Evolutionary conservation across 35 echinoderm and acorn worm genomes (phyloP).

Genomic region (Nesometra sesokonis): DNA sequence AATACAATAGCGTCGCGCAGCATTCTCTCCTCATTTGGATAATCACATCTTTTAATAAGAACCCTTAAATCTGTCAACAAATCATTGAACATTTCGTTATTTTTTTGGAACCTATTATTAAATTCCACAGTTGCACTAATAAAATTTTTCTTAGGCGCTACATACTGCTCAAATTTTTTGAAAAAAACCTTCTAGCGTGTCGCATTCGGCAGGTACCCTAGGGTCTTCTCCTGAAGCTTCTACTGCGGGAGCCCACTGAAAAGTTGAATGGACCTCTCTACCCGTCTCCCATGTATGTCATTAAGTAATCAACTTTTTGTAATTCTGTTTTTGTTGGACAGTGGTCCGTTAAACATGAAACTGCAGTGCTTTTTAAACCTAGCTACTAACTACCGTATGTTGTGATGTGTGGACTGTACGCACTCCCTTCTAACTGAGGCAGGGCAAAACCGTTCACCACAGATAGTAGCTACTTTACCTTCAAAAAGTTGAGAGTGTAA

Average conservation of each 20-base stretch:
- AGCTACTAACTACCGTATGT: neutral
- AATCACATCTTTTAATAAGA: too few relatives aligned
- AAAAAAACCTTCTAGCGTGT: neutral
- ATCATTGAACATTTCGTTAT: too few relatives aligned
- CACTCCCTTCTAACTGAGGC: too few relatives aligned
- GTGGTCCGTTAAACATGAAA: slow-evolving; percentile 20
- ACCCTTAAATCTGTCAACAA: too few relatives aligned
- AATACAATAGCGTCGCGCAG: too few relatives aligned
- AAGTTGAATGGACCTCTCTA: slow-evolving; percentile 25
- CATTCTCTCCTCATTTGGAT: too few relatives aligned
- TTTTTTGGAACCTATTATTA: too few relatives aligned
- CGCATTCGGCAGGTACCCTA: neutral
- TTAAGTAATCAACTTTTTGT: slow-evolving; percentile 27
- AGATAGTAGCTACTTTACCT: too few relatives aligned
- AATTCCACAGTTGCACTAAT: neutral
- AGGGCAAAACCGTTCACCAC: too few relatives aligned
- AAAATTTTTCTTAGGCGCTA: neutral
- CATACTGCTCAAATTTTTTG: neutral
- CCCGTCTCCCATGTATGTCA: slow-evolving; percentile 40
- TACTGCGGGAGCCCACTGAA: slow-evolving; percentile 6
- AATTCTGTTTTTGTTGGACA: slow-evolving; percentile 13
- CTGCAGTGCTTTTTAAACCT: slow-evolving; percentile 22
- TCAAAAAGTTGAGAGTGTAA: too few relatives aligned
- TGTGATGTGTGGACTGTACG: too few relatives aligned
- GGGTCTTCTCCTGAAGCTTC: too few relatives aligned